Evolutionary conservation across 2,888 invertebrate species (phyloP).

Genomic region (Branchellion lobata): DNA sequence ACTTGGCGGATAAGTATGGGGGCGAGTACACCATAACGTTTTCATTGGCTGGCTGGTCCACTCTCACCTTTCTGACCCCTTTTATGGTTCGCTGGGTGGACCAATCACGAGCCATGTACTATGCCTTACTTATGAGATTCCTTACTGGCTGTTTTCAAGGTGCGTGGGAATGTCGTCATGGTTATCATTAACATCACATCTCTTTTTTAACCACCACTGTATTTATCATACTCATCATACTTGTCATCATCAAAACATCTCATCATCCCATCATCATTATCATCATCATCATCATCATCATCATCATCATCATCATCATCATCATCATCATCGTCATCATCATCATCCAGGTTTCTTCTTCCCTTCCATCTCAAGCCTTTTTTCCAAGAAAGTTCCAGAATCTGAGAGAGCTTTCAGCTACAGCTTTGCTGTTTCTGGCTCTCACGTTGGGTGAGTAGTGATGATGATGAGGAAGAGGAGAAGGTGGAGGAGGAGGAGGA

Average conservation of each 20-base stretch:
- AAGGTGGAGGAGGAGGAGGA: conserved; percentile 26
- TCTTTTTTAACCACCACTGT: too few relatives aligned
- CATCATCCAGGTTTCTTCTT: conserved; percentile 71
- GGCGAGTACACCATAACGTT: conserved; percentile 70
- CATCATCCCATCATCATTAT: background rate
- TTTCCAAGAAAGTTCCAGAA: conserved; percentile 69
- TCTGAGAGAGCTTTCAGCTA: conserved; percentile 70
- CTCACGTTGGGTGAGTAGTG: conserved; percentile 62
- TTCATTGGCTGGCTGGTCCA: conserved; percentile 66
- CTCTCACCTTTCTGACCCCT: conserved; percentile 61
- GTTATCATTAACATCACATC: background rate
- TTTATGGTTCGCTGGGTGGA: conserved; percentile 60
- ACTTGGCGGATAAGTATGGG: conserved; percentile 66
- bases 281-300: conserved; percentile 16
- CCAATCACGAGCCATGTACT: conserved; percentile 65
- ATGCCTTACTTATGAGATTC: conserved; percentile 68
- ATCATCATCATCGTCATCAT: conserved; percentile 69
- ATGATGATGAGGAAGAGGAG: background rate
- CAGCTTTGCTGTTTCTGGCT: conserved; percentile 70
- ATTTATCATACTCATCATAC: background rate
- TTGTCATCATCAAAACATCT: background rate
- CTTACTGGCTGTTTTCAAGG: conserved; percentile 72
- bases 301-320: conserved; percentile 7
- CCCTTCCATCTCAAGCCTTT: conserved; percentile 72
- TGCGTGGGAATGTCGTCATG: conserved; percentile 2